phyloP scores from a whole-genome alignment of 2,888 invertebrate genomes.

The Lasiommata megera region DNA sequence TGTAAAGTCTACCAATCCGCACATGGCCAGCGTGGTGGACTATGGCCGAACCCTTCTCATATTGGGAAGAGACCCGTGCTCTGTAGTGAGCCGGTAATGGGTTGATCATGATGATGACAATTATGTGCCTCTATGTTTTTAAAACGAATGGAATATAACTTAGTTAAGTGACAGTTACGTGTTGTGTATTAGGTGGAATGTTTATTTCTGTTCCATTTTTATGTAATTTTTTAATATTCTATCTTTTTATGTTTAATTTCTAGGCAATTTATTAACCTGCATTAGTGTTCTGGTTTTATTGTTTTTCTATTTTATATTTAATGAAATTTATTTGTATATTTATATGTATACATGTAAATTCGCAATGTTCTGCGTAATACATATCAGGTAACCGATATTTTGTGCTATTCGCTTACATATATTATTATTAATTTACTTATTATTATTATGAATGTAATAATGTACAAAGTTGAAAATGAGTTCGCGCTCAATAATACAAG shows the following conservation, averaged over 20 bases:
- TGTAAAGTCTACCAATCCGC: too few relatives aligned
- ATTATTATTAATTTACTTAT: slow-evolving; percentile 53
- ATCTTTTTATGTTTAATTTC: slow-evolving; percentile 39
- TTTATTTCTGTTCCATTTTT: background rate
- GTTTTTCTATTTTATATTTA: slow-evolving; percentile 45
- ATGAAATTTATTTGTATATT: slow-evolving; percentile 31
- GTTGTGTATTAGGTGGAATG: slow-evolving; percentile 35
- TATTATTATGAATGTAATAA: slow-evolving; percentile 61
- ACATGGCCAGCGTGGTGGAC: too few relatives aligned
- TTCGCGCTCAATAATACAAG: slow-evolving; percentile 72
- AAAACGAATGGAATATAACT: slow-evolving; percentile 33
- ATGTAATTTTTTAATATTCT: slow-evolving; percentile 40
- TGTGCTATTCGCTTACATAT: slow-evolving; percentile 61
- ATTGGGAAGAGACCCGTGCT: too few relatives aligned
- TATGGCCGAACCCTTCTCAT: too few relatives aligned
- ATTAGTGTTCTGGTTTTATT: background rate
- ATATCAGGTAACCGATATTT: slow-evolving; percentile 35
- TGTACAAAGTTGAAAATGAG: slow-evolving; percentile 71
- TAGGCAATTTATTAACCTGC: slow-evolving; percentile 11
- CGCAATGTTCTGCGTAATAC: slow-evolving; percentile 27
- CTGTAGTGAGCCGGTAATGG: too few relatives aligned
- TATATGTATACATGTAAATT: background rate
- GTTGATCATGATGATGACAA: background rate
- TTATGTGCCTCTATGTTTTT: background rate
- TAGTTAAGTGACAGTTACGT: slow-evolving; percentile 50